phyloP scores from a whole-genome alignment of 2,113 vertebrate species.

The Morphnarchus princeps region DNA sequence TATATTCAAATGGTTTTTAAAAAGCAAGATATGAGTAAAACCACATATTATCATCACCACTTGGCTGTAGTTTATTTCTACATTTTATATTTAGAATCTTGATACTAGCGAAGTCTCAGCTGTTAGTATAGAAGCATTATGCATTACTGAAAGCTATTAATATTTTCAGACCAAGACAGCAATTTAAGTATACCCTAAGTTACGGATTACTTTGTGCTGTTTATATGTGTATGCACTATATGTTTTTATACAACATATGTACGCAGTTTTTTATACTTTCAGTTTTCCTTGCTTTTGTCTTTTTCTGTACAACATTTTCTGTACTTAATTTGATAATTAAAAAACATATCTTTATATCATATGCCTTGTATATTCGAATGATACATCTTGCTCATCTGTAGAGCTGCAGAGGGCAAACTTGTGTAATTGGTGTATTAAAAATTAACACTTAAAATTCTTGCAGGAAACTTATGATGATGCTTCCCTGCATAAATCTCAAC shows the following conservation, averaged over 20 bases:
- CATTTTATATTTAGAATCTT: not conserved
- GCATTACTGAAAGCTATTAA: not conserved
- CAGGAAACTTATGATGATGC: slow-evolving; percentile 40
- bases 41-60: too few relatives aligned
- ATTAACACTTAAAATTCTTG: not conserved
- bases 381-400: fast-evolving
- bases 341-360: not conserved
- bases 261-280: not conserved
- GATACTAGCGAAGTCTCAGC: not conserved
- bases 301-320: not conserved
- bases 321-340: not conserved
- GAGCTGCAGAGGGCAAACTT: not conserved
- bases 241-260: not conserved
- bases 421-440: not conserved
- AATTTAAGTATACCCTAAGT: not conserved
- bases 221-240: not conserved
- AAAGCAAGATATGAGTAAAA: not conserved
- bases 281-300: not conserved
- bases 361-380: not conserved
- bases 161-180: not conserved
- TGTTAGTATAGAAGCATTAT: not conserved
- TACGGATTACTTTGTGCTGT: not conserved
- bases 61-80: not conserved
- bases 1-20: not conserved
- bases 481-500: not conserved